Percentiles rank a stretch among this genome's conserved stretches.
Conservation (phyloP, 2,113 vertebrate genomes). For the Oxygymnocypris stewartii region DNA sequence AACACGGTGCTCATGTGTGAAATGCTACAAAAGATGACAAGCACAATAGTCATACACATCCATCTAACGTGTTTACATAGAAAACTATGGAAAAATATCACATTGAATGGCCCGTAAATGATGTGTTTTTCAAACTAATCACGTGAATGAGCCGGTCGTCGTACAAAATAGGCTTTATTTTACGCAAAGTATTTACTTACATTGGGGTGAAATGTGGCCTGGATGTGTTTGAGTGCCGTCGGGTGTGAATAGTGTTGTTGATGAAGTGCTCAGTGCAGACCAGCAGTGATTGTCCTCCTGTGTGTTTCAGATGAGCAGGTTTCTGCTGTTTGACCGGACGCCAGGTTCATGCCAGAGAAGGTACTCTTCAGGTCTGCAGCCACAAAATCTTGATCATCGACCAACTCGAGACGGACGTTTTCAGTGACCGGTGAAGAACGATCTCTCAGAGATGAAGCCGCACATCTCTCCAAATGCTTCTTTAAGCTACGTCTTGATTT, state of each 20-base stretch:
- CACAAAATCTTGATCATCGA: neutral
- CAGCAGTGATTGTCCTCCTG: conserved; percentile 26
- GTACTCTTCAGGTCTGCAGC: neutral
- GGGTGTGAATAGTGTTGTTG: neutral
- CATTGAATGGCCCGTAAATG: no score
- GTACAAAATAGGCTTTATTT: neutral
- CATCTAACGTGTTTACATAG: no score
- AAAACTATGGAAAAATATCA: no score
- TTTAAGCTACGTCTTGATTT: neutral
- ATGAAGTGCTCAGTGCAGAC: neutral
- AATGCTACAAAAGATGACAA: no score
- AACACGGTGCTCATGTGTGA: no score
- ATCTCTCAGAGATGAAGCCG: neutral
- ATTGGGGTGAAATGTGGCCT: neutral
- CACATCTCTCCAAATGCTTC: neutral
- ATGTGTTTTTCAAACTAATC: neutral
- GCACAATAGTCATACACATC: no score
- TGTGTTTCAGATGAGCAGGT: conserved; percentile 88
- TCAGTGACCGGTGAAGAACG: neutral
- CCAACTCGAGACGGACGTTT: neutral
- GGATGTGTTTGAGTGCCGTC: neutral
- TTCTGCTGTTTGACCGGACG: conserved; percentile 81
- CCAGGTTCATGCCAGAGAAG: neutral
- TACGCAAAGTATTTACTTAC: neutral
- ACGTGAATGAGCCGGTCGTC: neutral